phyloP scores from a whole-genome alignment of 1,140 invertebrate species.

The Drosophila sproati region DNA sequence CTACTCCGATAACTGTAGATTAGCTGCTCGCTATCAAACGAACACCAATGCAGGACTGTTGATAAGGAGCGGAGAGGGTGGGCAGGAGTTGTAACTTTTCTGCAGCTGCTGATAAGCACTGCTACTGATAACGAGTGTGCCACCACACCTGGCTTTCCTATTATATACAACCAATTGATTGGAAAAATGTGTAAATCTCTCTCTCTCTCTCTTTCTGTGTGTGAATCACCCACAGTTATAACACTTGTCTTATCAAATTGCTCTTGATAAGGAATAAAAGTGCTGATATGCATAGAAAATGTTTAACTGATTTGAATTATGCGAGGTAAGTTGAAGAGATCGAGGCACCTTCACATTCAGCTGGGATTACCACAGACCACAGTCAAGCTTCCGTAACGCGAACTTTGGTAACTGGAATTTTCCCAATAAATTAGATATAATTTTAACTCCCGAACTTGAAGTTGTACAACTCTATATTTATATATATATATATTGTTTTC shows the following conservation, averaged over 20 bases:
- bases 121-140: conserved; percentile 5
- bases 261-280: conserved; percentile 16
- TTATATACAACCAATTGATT: conserved; percentile 17
- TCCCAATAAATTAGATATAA: too few relatives aligned
- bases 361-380: not conserved
- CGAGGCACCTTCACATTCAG: not conserved
- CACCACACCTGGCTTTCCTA: conserved; percentile 22
- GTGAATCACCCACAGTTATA: conserved; percentile 23
- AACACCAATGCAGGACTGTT: not conserved
- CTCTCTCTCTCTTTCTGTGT: not conserved
- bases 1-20: conserved; percentile 27
- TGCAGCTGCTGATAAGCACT: not conserved
- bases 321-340: not conserved
- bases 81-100: not conserved
- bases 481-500: too few relatives aligned
- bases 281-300: not conserved
- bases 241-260: conserved; percentile 30
- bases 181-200: conserved; percentile 32
- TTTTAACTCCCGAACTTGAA: too few relatives aligned
- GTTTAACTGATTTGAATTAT: conserved; percentile 1
- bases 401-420: too few relatives aligned
- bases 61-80: conserved; percentile 4
- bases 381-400: not conserved
- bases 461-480: too few relatives aligned
- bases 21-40: conserved; percentile 26